Percentiles rank a stretch among this genome's conserved stretches.
phyloP scores from a whole-genome alignment of 2,797 vertebrate species.

The Chaenodraco wilsoni region DNA sequence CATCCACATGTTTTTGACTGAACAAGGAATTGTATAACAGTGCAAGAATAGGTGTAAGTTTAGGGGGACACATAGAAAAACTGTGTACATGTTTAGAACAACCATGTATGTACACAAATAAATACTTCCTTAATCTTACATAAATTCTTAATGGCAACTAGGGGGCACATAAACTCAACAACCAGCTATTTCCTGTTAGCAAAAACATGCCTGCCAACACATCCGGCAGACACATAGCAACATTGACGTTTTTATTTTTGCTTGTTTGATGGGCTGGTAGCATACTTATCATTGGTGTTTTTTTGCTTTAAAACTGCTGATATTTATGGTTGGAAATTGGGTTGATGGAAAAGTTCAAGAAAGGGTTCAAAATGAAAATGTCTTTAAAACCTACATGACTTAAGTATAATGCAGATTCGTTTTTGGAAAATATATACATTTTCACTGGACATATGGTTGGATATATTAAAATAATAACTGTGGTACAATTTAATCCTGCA shows the following conservation, averaged over 20 bases:
- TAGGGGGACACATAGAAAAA: background rate
- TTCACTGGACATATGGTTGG: constrained; percentile 37
- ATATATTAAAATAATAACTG: constrained; percentile 38
- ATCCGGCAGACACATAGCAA: no score
- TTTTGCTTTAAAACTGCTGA: background rate
- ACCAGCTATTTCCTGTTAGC: background rate
- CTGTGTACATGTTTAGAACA: background rate
- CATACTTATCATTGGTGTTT: background rate
- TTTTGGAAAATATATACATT: constrained; percentile 4
- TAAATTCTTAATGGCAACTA: background rate
- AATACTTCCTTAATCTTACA: background rate
- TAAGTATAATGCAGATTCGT: background rate
- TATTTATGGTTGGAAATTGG: background rate
- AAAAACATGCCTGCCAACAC: background rate
- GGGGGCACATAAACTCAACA: background rate
- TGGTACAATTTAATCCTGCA: constrained; percentile 50
- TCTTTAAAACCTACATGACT: background rate
- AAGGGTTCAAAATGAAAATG: background rate
- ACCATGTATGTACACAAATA: background rate
- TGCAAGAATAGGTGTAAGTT: background rate
- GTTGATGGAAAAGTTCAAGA: background rate
- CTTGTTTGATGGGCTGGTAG: background rate
- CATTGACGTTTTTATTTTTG: background rate
- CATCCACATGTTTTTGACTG: constrained; percentile 7
- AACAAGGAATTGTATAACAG: background rate